phyloP scores from a whole-genome alignment of 2,888 invertebrate genomes.

The Drosophila leonis region DNA sequence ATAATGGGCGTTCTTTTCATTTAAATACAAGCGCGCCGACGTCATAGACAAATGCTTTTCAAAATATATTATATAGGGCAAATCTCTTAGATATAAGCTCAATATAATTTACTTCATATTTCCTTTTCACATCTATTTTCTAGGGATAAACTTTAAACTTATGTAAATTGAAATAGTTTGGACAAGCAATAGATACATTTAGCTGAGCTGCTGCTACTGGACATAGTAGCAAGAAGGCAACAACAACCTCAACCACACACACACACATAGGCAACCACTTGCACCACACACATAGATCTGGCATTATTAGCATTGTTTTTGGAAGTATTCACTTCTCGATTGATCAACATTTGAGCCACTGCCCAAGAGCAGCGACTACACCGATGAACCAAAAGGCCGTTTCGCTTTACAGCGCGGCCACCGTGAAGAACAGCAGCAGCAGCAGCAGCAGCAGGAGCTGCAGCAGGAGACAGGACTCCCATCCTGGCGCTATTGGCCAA shows the following conservation, averaged over 20 bases:
- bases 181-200: conserved; percentile 26
- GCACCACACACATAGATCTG: background rate
- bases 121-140: background rate
- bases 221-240: conserved; percentile 23
- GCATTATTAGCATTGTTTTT: background rate
- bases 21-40: conserved; percentile 45
- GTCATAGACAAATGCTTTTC: conserved; percentile 41
- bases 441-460: conserved; percentile 46
- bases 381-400: conserved; percentile 84
- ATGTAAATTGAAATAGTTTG: conserved; percentile 32
- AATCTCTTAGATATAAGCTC: background rate
- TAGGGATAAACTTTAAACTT: conserved; percentile 68
- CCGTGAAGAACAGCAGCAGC: conserved; percentile 55
- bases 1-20: conserved; percentile 38
- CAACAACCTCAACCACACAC: conserved; percentile 6
- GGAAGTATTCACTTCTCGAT: conserved; percentile 29
- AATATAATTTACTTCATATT: background rate
- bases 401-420: conserved; percentile 83
- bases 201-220: conserved; percentile 45
- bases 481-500: conserved; percentile 58
- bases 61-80: background rate
- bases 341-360: conserved; percentile 50
- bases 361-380: conserved; percentile 68
- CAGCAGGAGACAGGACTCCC: conserved; percentile 43
- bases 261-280: background rate